Percentiles rank a stretch among this genome's conserved stretches.
Evolutionary conservation across 2,888 invertebrate species (phyloP).

Genomic region (Drosophila helvetica): DNA sequence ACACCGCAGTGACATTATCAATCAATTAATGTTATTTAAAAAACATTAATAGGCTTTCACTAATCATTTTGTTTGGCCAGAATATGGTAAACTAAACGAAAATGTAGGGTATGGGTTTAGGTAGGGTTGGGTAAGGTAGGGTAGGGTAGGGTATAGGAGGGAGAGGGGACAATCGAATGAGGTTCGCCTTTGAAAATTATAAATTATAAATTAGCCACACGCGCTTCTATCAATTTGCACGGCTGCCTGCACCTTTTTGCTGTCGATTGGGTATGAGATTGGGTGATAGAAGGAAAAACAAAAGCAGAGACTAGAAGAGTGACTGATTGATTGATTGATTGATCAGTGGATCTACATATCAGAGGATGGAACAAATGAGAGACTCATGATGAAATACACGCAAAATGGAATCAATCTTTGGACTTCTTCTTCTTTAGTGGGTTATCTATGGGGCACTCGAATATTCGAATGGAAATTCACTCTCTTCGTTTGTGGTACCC

Average conservation of each 20-base stretch:
- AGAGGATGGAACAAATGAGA: not conserved
- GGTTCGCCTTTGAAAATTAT: slow-evolving; percentile 13
- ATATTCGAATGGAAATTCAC: too few relatives aligned
- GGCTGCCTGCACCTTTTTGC: slow-evolving; percentile 17
- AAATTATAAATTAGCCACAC: slow-evolving; percentile 66
- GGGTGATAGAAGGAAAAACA: not conserved
- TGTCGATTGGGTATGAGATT: not conserved
- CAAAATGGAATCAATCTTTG: not conserved
- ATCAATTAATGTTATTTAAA: slow-evolving; percentile 68
- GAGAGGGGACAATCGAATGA: not conserved
- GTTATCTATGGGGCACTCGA: too few relatives aligned
- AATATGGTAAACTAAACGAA: slow-evolving; percentile 20
- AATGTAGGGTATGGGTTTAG: not conserved
- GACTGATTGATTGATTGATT: not conserved
- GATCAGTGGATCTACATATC: not conserved
- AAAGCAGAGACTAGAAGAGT: not conserved
- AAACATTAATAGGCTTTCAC: slow-evolving; percentile 74
- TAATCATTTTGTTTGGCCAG: slow-evolving; percentile 75
- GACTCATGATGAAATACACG: not conserved
- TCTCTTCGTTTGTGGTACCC: too few relatives aligned
- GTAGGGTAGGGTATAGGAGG: not conserved
- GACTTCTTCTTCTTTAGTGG: too few relatives aligned
- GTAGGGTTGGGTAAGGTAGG: not conserved
- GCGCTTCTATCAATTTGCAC: slow-evolving; percentile 54
- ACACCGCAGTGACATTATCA: slow-evolving; percentile 51